Conservation (phyloP, 2,797 vertebrate genomes). For the Alosa sapidissima region DNA sequence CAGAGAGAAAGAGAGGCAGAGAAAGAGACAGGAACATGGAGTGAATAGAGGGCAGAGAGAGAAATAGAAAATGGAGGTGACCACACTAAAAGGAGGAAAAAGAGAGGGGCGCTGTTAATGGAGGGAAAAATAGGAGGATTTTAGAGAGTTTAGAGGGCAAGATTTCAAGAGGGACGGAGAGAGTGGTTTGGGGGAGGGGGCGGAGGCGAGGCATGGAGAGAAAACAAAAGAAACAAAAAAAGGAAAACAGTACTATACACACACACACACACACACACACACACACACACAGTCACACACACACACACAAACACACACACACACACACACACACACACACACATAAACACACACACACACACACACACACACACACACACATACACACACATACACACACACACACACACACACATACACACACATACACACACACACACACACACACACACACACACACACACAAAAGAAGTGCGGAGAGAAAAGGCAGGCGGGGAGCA, state of each 20-base stretch:
- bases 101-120: neutral
- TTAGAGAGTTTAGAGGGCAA: neutral
- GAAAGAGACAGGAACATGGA: neutral
- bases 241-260: neutral
- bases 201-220: neutral
- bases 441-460: neutral
- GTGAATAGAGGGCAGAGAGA: neutral
- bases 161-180: neutral
- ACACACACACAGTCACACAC: neutral
- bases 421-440: no score
- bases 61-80: neutral
- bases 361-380: neutral
- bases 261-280: neutral
- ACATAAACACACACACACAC: neutral
- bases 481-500: neutral
- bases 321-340: neutral
- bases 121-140: neutral
- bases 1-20: neutral
- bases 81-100: neutral
- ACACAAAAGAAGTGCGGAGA: neutral
- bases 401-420: neutral
- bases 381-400: neutral
- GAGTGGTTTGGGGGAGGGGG: neutral
- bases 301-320: neutral
- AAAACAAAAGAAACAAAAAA: slow-evolving; percentile 9